Conservation (phyloP, 53 echinoderm and acorn worm genomes). For the Holothuria scabra region DNA sequence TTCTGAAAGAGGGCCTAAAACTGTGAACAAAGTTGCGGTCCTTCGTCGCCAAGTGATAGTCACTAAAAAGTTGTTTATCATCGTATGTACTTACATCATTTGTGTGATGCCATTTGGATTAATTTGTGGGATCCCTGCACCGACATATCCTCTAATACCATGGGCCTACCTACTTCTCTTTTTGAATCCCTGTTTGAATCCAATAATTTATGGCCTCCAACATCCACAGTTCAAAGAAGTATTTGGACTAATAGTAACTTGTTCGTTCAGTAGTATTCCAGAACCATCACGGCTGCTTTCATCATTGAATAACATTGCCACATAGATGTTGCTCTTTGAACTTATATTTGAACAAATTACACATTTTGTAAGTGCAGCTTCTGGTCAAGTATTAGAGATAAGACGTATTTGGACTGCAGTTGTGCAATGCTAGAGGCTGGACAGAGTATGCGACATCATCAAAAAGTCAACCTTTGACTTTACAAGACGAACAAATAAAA, state of each 20-base stretch:
- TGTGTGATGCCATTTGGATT: conserved; percentile 55
- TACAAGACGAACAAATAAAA: too few relatives aligned
- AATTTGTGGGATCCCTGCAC: neutral
- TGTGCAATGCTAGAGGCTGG: too few relatives aligned
- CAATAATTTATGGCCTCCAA: conserved; percentile 15
- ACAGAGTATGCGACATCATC: too few relatives aligned
- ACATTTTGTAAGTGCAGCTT: too few relatives aligned
- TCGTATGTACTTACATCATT: conserved; percentile 49
- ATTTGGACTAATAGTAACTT: neutral
- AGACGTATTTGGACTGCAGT: too few relatives aligned
- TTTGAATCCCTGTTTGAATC: conserved; percentile 1
- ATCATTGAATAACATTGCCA: too few relatives aligned
- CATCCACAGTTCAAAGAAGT: conserved; percentile 33
- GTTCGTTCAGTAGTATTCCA: neutral
- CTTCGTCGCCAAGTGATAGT: conserved; percentile 26
- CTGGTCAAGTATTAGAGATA: too few relatives aligned
- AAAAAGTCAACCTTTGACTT: too few relatives aligned
- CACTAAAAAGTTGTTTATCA: conserved; percentile 56
- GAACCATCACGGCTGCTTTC: neutral
- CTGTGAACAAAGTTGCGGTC: neutral
- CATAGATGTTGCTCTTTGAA: too few relatives aligned
- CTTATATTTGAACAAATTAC: too few relatives aligned
- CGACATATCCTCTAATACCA: neutral
- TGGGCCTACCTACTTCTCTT: conserved; percentile 10
- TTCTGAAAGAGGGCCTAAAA: neutral